Percentiles rank a stretch among this genome's conserved stretches.
Evolutionary conservation across 2,113 vertebrate species (phyloP).

Genomic region (Limnothrissa miodon): DNA sequence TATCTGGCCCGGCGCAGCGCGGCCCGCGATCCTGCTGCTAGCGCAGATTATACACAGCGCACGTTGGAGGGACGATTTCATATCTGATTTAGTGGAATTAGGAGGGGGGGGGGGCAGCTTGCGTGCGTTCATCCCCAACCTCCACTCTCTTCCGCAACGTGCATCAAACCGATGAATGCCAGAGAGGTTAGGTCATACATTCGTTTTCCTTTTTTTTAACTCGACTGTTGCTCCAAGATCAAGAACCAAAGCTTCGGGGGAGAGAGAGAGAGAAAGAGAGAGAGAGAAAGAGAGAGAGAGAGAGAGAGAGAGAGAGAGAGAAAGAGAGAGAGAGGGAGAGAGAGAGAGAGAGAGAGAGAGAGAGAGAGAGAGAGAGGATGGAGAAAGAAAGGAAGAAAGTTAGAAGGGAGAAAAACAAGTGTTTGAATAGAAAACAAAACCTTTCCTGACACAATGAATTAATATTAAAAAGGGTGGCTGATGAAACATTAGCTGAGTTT

Average conservation of each 20-base stretch:
- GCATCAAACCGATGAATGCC: not conserved
- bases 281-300: not conserved
- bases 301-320: not conserved
- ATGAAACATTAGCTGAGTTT: not conserved
- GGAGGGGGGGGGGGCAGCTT: not conserved
- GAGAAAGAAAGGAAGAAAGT: no score
- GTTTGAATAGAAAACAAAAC: not conserved
- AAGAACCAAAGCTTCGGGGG: not conserved
- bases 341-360: not conserved
- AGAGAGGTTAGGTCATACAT: not conserved
- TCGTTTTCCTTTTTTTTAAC: not conserved
- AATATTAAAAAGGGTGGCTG: not conserved
- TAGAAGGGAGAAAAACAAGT: not conserved
- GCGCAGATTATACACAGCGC: conserved; percentile 37
- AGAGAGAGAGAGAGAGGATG: not conserved
- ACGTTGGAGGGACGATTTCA: not conserved
- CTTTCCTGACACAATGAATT: conserved; percentile 12
- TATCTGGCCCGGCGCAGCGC: conserved; percentile 35
- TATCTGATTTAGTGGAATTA: conserved; percentile 37
- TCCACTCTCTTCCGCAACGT: not conserved
- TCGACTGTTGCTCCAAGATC: not conserved
- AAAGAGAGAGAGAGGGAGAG: no score
- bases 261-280: no score
- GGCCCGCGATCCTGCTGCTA: conserved; percentile 26
- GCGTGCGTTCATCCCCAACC: conserved; percentile 13